Percentiles rank a stretch among this genome's conserved stretches.
Conservation (phyloP, 2,888 invertebrate species). For the Strigamia crassipes region DNA sequence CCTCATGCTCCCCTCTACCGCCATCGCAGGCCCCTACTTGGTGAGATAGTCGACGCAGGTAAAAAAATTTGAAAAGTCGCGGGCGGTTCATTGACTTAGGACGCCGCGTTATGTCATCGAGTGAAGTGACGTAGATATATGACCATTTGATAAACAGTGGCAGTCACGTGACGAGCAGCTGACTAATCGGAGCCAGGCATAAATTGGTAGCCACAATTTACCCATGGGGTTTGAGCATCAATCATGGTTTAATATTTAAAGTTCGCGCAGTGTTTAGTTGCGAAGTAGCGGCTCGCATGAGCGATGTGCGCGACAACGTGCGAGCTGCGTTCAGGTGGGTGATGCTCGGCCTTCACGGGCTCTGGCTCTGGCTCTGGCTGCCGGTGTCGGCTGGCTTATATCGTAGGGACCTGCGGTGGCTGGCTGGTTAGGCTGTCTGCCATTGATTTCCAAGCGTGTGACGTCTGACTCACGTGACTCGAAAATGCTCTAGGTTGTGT, state of each 20-base stretch:
- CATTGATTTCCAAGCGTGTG: conserved; percentile 48
- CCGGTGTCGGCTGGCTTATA: conserved; percentile 25
- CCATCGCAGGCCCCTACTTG: conserved; percentile 29
- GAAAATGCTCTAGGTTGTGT: conserved; percentile 51
- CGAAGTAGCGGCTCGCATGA: conserved; percentile 2
- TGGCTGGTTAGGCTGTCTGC: conserved; percentile 44
- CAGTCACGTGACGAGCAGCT: conserved; percentile 47
- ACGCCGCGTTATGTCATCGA: conserved; percentile 46
- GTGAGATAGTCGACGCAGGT: neutral
- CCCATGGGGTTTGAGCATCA: conserved; percentile 43
- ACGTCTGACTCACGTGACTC: conserved; percentile 50
- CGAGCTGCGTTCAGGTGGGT: conserved; percentile 18
- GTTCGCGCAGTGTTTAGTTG: neutral
- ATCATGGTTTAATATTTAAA: conserved; percentile 46
- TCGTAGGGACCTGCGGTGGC: conserved; percentile 46
- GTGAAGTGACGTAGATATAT: conserved; percentile 47
- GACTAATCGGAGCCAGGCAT: conserved; percentile 47
- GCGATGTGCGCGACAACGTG: neutral
- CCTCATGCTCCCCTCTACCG: neutral
- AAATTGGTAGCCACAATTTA: conserved; percentile 44
- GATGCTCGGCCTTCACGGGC: neutral
- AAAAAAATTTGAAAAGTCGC: conserved; percentile 47
- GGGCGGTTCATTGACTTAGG: conserved; percentile 48
- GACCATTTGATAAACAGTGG: conserved; percentile 48
- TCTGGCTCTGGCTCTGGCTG: conserved; percentile 16